A percentile compares a stretch with the other conserved stretches of the same genome.
Evolutionary conservation across 2,113 vertebrate species (phyloP).

Genomic region (Siphamia tubifer): DNA sequence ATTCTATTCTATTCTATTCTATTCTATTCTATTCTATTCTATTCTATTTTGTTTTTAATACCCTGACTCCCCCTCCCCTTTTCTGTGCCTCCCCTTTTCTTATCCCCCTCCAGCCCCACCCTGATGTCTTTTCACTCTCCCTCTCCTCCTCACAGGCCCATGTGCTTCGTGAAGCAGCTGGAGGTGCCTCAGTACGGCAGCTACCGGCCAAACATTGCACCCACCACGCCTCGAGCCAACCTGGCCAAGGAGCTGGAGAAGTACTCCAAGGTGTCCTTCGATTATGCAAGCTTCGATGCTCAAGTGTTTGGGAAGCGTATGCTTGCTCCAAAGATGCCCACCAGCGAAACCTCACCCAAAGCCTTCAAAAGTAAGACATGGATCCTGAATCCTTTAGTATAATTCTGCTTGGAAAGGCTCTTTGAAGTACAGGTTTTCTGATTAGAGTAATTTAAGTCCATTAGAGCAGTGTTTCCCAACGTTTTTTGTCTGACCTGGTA

Average conservation of each 20-base stretch:
- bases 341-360: slow-evolving; percentile 98
- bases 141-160: slow-evolving; percentile 82
- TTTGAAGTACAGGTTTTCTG: neutral
- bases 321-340: slow-evolving; percentile 98
- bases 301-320: slow-evolving; percentile 99
- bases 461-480: no score
- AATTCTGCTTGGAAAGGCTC: neutral
- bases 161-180: slow-evolving; percentile 99
- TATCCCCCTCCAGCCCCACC: neutral
- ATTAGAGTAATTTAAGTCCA: no score
- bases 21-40: neutral
- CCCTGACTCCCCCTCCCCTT: neutral
- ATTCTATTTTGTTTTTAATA: neutral
- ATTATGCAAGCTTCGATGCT: slow-evolving; percentile 99
- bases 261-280: slow-evolving; percentile 99
- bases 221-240: slow-evolving; percentile 92
- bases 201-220: slow-evolving; percentile 89
- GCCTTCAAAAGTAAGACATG: slow-evolving; percentile 95
- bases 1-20: neutral
- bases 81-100: neutral
- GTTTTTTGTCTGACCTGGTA: no score
- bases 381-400: neutral
- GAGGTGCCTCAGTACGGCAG: slow-evolving; percentile 93
- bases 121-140: slow-evolving; percentile 15
- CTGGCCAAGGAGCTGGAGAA: slow-evolving; percentile 99